Conservation (phyloP, 2,888 invertebrate species). For the Chrysotoxum bicinctum region DNA sequence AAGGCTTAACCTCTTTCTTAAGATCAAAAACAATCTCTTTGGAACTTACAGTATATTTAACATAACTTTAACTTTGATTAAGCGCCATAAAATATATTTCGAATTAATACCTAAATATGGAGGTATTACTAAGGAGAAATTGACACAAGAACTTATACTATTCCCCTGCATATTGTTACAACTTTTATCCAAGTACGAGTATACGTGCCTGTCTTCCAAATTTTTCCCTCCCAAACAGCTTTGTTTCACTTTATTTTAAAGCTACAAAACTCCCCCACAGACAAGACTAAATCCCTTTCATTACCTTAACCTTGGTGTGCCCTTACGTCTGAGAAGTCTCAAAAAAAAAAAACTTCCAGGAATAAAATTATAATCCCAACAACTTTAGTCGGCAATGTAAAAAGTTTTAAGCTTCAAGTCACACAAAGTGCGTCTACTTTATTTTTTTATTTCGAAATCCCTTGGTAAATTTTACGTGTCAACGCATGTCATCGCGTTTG, state of each 20-base stretch:
- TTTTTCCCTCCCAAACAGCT: neutral
- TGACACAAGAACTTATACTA: no score
- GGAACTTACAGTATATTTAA: no score
- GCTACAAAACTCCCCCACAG: constrained; percentile 39
- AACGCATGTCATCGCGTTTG: constrained; percentile 63
- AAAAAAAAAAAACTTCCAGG: constrained; percentile 12
- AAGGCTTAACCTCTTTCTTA: no score
- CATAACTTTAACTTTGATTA: no score
- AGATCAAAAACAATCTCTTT: no score
- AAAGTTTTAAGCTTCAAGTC: constrained; percentile 59
- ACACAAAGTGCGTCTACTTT: constrained; percentile 58
- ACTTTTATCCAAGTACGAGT: neutral
- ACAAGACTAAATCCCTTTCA: constrained; percentile 44
- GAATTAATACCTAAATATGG: no score
- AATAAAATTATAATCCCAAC: constrained; percentile 42
- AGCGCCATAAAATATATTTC: no score
- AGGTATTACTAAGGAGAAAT: no score
- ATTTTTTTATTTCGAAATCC: constrained; percentile 39
- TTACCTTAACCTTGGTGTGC: constrained; percentile 47
- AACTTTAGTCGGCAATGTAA: constrained; percentile 35
- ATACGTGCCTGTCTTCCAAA: neutral
- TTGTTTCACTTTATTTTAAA: neutral
- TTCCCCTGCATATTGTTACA: neutral
- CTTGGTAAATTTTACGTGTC: constrained; percentile 62
- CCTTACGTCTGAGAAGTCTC: constrained; percentile 34